Evolutionary conservation across 2,888 invertebrate genomes (phyloP), one percentile per base, ranked within the genome.

Genomic region (Hyposoter dolosus): DNA sequence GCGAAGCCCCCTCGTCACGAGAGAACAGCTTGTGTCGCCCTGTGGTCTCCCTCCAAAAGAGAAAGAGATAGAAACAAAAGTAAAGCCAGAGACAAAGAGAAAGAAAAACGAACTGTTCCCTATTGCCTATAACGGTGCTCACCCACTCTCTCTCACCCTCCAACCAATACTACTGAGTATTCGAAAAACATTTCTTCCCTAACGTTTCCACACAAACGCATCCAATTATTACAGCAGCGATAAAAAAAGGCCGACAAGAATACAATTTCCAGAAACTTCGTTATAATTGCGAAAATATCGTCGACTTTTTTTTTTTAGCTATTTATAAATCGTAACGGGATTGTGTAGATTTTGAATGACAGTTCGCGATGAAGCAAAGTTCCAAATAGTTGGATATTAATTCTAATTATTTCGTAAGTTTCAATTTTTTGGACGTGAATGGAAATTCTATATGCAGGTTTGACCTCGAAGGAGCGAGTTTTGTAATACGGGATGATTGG

Each of bases 131-230:
- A 80, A 85, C 69, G 75, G 71, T 60, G 50, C 63, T 60, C 80
- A 68, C 83, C 78, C 83, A 68, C 80, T 79, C 75, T 79, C 80
- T 79, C 75, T 79, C 71, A 75, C 75, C 82, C 75, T 69, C 65
- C 17, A 53, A 74, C 63, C 74, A 71, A 79, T 74, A 83, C 60
- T 85, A 86, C 83, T 76, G 77, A 88, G 77, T 82, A 85, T 88
- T 88, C 86, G 66, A 85, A 88, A 88, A 85, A 87, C 87, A 87
- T 88, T 87, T 82, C 63, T 75, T 78, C 28, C 81, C 63, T 32
- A 74, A 79, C 35, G 47, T 32, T 65, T 10, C 56, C 17, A 10
- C 28, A 47, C 32, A 45, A 43, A 28, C 45, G 71, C 50, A 32
- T 3, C 71, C 28, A 23, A 19, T 71, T 28, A 60, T 60, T 28